These are phyloP conservation scores for Cettia cetti DNA, from an alignment of 2,113 vertebrate genomes.

Conservation along the genomic window DNA sequence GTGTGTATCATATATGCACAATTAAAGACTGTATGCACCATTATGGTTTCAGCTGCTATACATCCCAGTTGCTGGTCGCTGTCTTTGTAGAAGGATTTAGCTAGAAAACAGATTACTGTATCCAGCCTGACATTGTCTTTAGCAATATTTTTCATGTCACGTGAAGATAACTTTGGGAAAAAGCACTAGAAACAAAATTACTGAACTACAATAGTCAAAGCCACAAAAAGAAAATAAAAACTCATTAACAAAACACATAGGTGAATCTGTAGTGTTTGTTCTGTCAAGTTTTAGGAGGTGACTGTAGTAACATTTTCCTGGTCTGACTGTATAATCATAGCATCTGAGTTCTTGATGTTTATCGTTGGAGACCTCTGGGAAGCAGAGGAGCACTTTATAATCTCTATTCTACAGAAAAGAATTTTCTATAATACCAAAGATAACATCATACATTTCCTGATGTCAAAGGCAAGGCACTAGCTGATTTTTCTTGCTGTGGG, in stretches of 20 bases:
- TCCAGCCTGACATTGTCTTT: not conserved
- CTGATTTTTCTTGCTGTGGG: not conserved
- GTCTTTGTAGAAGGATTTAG: constrained; percentile 3
- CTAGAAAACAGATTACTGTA: not conserved
- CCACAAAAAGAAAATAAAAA: not conserved
- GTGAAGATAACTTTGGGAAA: not conserved
- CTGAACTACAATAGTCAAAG: not conserved
- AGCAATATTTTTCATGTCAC: not conserved
- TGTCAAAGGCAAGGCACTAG: not conserved
- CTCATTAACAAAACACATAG: not conserved
- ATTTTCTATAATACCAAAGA: not conserved
- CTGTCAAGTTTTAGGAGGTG: not conserved
- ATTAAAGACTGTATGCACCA: not conserved
- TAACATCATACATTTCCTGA: not conserved
- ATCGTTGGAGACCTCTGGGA: not conserved
- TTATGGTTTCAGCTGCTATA: not conserved
- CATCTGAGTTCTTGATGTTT: not conserved
- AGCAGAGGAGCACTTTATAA: not conserved
- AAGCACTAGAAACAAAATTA: not conserved
- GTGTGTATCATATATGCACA: not conserved
- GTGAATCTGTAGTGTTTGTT: not conserved
- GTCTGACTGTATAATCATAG: not conserved
- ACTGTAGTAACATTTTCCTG: not conserved
- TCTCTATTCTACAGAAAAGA: not conserved
- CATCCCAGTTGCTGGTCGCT: not conserved